Percentiles rank a stretch among this genome's conserved stretches.
phyloP scores from a whole-genome alignment of 2,113 vertebrate genomes.

The Carollia perspicillata region DNA sequence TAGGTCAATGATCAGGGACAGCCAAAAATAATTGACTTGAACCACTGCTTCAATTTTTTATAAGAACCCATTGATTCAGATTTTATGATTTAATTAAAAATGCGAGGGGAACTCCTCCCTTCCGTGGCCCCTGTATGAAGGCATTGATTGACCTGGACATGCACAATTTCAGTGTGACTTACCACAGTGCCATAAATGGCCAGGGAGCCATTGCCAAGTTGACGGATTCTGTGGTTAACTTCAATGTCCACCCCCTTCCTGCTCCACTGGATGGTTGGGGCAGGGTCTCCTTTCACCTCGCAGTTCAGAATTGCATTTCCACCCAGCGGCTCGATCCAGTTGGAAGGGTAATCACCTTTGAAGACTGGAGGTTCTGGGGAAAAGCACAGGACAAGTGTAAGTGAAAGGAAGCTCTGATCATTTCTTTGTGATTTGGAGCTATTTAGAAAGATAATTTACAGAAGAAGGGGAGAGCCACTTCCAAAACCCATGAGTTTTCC shows the following conservation, averaged over 20 bases:
- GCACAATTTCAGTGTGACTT: conserved; percentile 57
- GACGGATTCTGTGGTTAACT: conserved; percentile 88
- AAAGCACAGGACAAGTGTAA: neutral
- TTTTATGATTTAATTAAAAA: neutral
- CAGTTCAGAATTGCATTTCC: conserved; percentile 94
- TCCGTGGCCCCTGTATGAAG: no score
- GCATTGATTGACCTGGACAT: neutral
- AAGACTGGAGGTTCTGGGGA: conserved; percentile 94
- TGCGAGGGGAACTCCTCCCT: neutral
- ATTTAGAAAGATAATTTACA: neutral
- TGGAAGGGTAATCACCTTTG: conserved; percentile 90
- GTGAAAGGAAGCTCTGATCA: neutral
- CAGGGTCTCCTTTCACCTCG: conserved; percentile 94
- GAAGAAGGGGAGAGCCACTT: neutral
- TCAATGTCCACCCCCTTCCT: conserved; percentile 88
- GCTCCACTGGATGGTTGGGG: conserved; percentile 94
- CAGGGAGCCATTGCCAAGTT: conserved; percentile 93
- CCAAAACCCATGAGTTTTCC: neutral
- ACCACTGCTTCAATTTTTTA: neutral
- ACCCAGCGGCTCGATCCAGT: conserved; percentile 91
- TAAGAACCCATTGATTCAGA: neutral
- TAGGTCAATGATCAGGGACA: neutral
- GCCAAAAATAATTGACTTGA: neutral
- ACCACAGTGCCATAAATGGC: conserved; percentile 96
- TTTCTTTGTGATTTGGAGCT: neutral